Conservation (phyloP, 2,113 vertebrate genomes). For the Otus sunia region DNA sequence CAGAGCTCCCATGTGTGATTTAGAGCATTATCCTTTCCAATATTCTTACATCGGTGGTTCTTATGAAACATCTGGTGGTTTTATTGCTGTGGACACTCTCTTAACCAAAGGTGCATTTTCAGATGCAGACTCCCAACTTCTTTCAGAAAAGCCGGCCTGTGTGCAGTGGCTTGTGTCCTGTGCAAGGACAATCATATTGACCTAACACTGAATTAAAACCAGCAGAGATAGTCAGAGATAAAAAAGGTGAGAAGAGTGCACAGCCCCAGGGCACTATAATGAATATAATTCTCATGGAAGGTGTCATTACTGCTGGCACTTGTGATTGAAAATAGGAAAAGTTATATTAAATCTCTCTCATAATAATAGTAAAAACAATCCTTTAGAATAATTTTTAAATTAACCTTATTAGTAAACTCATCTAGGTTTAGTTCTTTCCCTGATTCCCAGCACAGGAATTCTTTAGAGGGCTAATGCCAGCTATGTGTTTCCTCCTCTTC, state of each 20-base stretch:
- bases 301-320: slow-evolving; percentile 45
- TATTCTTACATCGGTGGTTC: background rate
- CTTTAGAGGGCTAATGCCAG: background rate
- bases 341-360: background rate
- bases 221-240: background rate
- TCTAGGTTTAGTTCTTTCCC: background rate
- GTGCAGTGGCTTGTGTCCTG: background rate
- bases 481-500: background rate
- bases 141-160: background rate
- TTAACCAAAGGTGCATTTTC: slow-evolving; percentile 12
- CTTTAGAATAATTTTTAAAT: slow-evolving; percentile 48
- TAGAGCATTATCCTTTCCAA: background rate
- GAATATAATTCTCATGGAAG: background rate
- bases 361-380: slow-evolving; percentile 18
- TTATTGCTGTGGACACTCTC: background rate
- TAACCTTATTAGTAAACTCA: slow-evolving; percentile 47
- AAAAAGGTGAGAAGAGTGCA: slow-evolving; percentile 19
- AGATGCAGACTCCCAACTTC: background rate
- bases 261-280: background rate
- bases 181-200: background rate
- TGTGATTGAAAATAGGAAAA: slow-evolving; percentile 29
- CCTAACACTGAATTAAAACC: background rate
- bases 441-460: background rate
- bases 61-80: background rate
- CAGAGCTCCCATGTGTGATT: slow-evolving; percentile 14